Conservation (phyloP, 2,797 vertebrate genomes). For the Tadarida brasiliensis region DNA sequence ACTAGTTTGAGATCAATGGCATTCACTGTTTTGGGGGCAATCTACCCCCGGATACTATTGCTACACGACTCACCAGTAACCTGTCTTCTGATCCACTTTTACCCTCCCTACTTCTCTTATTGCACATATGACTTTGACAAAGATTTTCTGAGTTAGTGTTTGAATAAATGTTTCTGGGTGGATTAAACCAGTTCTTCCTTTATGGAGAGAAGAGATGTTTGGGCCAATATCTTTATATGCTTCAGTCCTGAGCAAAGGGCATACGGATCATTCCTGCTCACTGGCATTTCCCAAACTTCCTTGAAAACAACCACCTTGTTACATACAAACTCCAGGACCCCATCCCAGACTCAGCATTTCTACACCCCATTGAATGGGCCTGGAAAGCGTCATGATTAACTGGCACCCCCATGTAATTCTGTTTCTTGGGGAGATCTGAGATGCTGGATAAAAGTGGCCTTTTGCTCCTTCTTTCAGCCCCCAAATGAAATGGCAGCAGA, state of each 20-base stretch:
- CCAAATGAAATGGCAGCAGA: background rate
- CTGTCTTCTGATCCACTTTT: background rate
- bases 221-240: background rate
- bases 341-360: background rate
- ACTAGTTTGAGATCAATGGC: background rate
- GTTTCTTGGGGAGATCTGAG: background rate
- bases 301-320: background rate
- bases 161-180: background rate
- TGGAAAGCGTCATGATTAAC: background rate
- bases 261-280: background rate
- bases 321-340: background rate
- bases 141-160: background rate
- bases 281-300: background rate
- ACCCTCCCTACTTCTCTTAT: background rate
- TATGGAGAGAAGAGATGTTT: background rate
- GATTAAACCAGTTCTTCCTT: conserved; percentile 9
- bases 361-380: background rate
- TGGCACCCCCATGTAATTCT: accelerated
- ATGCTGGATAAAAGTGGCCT: background rate
- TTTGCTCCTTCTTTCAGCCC: background rate
- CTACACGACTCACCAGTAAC: background rate
- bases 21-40: no score
- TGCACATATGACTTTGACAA: background rate
- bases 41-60: background rate
- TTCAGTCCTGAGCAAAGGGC: background rate